Conservation (phyloP, 2,888 invertebrate genomes). For the Smittia aterrima region DNA sequence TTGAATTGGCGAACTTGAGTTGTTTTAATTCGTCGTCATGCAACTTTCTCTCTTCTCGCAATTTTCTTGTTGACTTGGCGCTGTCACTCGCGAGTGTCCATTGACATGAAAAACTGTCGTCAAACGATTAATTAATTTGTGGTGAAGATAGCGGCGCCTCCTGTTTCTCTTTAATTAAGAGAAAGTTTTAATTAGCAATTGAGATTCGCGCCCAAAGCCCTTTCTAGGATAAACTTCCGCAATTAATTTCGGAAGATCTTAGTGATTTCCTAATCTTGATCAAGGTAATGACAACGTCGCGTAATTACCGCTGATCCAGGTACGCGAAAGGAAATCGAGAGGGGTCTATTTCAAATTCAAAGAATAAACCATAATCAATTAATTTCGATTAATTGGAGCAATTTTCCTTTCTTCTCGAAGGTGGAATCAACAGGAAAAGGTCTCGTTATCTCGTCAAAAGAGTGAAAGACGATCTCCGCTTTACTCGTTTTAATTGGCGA, state of each 20-base stretch:
- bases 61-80: not conserved
- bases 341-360: not conserved
- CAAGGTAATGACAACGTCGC: constrained; percentile 10
- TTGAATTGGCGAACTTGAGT: constrained; percentile 1
- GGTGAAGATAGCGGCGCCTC: not conserved
- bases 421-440: not conserved
- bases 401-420: not conserved
- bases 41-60: not conserved
- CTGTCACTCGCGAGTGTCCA: not conserved
- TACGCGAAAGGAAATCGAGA: not conserved
- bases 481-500: constrained; percentile 4
- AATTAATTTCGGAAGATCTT: not conserved
- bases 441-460: not conserved
- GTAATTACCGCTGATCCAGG: not conserved
- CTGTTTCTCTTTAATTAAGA: not conserved
- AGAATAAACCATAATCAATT: not conserved
- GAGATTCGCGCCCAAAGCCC: too few species aligned
- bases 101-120: not conserved
- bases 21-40: not conserved
- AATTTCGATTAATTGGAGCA: not conserved
- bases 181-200: too few species aligned
- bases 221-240: not conserved
- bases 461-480: not conserved
- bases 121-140: constrained; percentile 2
- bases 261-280: constrained; percentile 5